Conservation (phyloP, 53 echinoderm and acorn worm genomes). For the Echinarachnius parma region DNA sequence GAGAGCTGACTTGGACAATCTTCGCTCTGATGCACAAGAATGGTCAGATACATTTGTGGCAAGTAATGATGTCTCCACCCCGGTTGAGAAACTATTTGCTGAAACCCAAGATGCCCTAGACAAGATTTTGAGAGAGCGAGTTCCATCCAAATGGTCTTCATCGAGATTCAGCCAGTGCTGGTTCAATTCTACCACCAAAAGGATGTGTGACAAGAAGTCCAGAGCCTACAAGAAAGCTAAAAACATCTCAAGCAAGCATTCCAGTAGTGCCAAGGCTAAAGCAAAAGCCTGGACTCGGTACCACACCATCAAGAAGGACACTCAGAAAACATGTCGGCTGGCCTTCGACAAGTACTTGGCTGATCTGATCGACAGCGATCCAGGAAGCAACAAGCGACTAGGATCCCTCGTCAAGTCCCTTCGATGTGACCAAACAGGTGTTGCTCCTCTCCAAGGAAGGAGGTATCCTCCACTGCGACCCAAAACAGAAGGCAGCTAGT, state of each 20-base stretch:
- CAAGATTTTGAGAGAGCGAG: constrained; percentile 14
- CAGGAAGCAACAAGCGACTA: constrained; percentile 13
- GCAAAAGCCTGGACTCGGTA: not conserved
- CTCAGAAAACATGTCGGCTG: constrained; percentile 1
- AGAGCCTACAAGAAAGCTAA: constrained; percentile 14
- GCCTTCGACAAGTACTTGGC: constrained; percentile 21
- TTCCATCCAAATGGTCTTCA: constrained; percentile 34
- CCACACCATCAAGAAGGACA: not conserved
- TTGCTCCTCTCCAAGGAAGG: constrained; percentile 45
- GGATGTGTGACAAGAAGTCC: not conserved
- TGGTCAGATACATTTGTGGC: too few species aligned
- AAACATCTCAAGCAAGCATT: not conserved
- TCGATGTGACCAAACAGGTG: constrained; percentile 39
- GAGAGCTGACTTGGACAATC: constrained; percentile 21
- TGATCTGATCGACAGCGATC: constrained; percentile 30
- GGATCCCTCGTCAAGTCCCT: constrained; percentile 28
- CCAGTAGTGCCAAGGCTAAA: not conserved
- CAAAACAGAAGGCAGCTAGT: constrained; percentile 10
- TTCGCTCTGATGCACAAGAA: constrained; percentile 9
- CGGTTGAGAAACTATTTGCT: not conserved
- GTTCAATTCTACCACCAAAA: not conserved
- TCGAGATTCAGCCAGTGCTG: constrained; percentile 16
- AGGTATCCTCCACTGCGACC: constrained; percentile 22
- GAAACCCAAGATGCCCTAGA: not conserved
- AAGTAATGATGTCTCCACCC: not conserved